A percentile compares a stretch with the other conserved stretches of the same genome.
Conservation (phyloP, 2,797 vertebrate genomes). For the Bovichtus diacanthus region DNA sequence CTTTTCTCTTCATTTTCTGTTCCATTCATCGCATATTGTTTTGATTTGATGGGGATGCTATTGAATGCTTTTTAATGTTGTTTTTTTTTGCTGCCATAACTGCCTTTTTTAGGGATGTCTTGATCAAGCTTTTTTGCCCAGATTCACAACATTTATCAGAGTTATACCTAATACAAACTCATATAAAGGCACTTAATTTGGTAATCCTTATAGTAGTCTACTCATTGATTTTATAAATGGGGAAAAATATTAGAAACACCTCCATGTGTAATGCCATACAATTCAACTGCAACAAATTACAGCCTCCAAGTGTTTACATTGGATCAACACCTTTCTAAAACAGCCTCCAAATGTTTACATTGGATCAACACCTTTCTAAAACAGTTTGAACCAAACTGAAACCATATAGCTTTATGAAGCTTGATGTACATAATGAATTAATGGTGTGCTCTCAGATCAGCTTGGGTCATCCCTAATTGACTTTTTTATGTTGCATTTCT, state of each 20-base stretch:
- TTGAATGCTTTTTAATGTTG: conserved; percentile 27
- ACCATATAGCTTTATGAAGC: neutral
- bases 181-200: neutral
- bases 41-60: conserved; percentile 45
- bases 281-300: neutral
- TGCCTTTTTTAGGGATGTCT: conserved; percentile 23
- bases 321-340: neutral
- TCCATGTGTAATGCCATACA: neutral
- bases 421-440: too few species aligned
- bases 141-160: neutral
- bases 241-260: neutral
- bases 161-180: neutral
- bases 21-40: conserved; percentile 41
- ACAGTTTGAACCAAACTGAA: neutral
- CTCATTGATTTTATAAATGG: neutral
- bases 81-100: neutral
- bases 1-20: conserved; percentile 45
- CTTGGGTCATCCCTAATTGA: conserved; percentile 21
- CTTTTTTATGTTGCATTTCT: conserved; percentile 34
- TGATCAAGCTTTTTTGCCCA: neutral
- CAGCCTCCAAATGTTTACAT: neutral
- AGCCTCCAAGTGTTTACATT: neutral
- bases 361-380: neutral
- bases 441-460: neutral
- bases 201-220: neutral